Base-by-base conservation (phyloP, 1,140 invertebrate species). In the Heliconius hewitsoni region DNA sequence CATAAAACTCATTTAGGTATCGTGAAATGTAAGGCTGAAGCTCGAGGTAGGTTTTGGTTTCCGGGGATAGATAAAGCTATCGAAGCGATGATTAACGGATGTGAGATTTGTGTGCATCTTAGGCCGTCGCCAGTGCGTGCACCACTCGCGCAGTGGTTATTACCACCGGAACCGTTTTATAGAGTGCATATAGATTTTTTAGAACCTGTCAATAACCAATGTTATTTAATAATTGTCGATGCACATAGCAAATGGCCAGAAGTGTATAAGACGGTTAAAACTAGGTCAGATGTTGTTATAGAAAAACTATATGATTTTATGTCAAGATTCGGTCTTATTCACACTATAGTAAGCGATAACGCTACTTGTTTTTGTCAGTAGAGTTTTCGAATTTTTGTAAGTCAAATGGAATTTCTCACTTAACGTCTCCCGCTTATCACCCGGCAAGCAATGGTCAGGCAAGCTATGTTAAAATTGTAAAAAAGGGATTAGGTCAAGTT, bases 1-100 rank as follows among this genome's bases (percentile, higher is more conserved):
- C 95, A 95, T 83, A 60, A 71, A 1, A 83, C 84, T 16, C 94
- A 95, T 83, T 82, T 42, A 19, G 77, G 77, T 8, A 78, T 78
- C 8, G 30, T 71, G 9, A 71, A 71, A 30, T 34, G 13, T 11
- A 71, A 71, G 8, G 66, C 66, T 6, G 66, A 71, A 71, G 66
- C 66, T 11, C 23, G 19, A 37, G 66, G 8, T 66, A 57, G 72
- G 60, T 75, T 80, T 52, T 75, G 78, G 73, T 80, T 80, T 57
- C 78, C 80, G 19, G 73, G 73, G 6, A 81, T 81, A 5, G 76
- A 77, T 55, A 18, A 52, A 23, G 60, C 66, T 8, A 60, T 83
- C 30, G 80, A 83, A 70, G 50, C n/a, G 30, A 73, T 81, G 23
- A 80, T 84, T 57, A n/a, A 52, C 3, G 66, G 71, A 18, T 83